These are phyloP conservation scores for Patella vulgata DNA, from an alignment of 1,140 invertebrate genomes.

Conservation along the genomic window DNA sequence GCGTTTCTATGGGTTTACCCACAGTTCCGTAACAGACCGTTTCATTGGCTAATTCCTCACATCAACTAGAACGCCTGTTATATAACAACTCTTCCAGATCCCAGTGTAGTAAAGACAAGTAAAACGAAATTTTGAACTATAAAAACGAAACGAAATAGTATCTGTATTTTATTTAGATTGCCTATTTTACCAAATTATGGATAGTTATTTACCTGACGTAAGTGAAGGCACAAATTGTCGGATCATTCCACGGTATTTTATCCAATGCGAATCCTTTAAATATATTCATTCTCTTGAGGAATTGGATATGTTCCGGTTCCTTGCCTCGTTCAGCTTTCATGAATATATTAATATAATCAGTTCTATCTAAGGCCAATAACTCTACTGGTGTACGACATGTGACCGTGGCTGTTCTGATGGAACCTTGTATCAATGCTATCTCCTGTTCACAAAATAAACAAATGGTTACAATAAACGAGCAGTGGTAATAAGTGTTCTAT, in stretches of 20 bases:
- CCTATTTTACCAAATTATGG: too few relatives aligned
- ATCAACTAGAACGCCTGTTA: too few relatives aligned
- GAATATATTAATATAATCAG: slow-evolving; percentile 65
- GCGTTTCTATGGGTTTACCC: too few relatives aligned
- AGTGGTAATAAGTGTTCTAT: not conserved
- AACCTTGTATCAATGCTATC: slow-evolving; percentile 60
- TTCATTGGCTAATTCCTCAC: too few relatives aligned
- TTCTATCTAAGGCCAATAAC: slow-evolving; percentile 59
- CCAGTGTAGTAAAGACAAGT: too few relatives aligned
- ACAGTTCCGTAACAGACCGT: too few relatives aligned
- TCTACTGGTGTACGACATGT: slow-evolving; percentile 60
- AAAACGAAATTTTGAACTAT: too few relatives aligned
- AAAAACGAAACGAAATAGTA: too few relatives aligned
- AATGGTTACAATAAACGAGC: not conserved
- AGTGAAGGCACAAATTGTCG: slow-evolving; percentile 60
- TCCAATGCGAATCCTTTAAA: slow-evolving; percentile 57
- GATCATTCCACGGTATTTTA: slow-evolving; percentile 52
- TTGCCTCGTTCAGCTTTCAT: slow-evolving; percentile 51
- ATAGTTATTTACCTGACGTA: slow-evolving; percentile 62
- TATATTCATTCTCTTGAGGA: slow-evolving; percentile 47
- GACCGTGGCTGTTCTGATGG: slow-evolving; percentile 60
- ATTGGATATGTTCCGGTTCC: slow-evolving; percentile 60
- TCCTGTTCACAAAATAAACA: slow-evolving; percentile 45
- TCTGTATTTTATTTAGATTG: too few relatives aligned
- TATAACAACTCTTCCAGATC: too few relatives aligned